A percentile compares a stretch with the other conserved stretches of the same genome.
Evolutionary conservation across 1,140 invertebrate genomes (phyloP).

Genomic region (Aphidius gifuensis): DNA sequence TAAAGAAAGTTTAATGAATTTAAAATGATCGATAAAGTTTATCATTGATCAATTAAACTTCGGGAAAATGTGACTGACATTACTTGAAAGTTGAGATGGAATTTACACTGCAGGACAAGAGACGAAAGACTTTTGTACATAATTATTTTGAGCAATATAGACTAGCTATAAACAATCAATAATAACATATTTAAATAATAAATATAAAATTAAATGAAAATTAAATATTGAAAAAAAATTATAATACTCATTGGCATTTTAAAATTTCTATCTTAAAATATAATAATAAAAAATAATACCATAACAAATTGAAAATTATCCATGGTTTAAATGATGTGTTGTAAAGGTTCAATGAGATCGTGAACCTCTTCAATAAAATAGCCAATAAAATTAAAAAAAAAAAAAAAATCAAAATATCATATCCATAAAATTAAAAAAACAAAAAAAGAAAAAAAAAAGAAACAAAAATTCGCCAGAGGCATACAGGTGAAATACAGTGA

Average conservation of each 20-base stretch:
- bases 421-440: not conserved
- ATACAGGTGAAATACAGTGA: constrained; percentile 36
- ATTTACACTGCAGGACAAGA: no score
- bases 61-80: constrained; percentile 55
- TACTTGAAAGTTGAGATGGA: constrained; percentile 24
- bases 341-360: no score
- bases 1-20: constrained; percentile 57
- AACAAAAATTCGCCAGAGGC: constrained; percentile 26
- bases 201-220: not conserved
- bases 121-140: no score
- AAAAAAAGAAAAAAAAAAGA: not conserved
- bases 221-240: not conserved
- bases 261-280: no score
- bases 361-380: not conserved
- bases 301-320: no score
- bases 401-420: no score
- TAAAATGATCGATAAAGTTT: constrained; percentile 59
- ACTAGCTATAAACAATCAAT: no score
- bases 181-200: no score
- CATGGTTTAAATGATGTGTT: no score
- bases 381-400: not conserved
- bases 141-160: no score
- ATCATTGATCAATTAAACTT: constrained; percentile 60
- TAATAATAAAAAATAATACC: no score
- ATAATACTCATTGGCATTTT: no score